phyloP scores from a whole-genome alignment of 2,113 vertebrate genomes.

The Casuarius casuarius region DNA sequence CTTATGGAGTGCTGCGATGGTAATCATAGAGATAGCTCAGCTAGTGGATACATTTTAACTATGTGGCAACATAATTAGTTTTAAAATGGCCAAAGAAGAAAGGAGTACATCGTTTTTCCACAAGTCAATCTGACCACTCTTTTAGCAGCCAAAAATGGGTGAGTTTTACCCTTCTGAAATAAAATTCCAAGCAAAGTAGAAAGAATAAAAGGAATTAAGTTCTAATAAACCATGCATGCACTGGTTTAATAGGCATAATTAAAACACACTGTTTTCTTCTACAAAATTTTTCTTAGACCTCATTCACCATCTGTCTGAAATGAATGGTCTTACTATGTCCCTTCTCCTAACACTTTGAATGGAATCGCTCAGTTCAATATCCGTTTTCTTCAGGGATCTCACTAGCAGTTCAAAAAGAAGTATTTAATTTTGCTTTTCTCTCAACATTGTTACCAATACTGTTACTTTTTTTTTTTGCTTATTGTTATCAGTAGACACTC shows the following conservation, averaged over 20 bases:
- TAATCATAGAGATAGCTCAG: not conserved
- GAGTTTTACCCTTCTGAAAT: not conserved
- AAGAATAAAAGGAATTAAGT: not conserved
- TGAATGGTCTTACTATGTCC: not conserved
- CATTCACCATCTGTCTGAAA: not conserved
- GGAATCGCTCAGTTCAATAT: not conserved
- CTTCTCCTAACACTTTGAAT: not conserved
- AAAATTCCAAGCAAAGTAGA: not conserved
- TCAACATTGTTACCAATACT: not conserved
- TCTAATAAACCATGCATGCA: not conserved
- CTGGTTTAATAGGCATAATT: not conserved
- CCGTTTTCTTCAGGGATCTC: not conserved
- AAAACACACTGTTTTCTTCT: not conserved
- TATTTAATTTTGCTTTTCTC: not conserved
- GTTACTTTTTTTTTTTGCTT: not conserved
- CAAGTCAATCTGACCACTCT: not conserved
- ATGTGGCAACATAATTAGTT: rapidly evolving
- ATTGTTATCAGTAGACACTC: not conserved
- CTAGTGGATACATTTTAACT: not conserved
- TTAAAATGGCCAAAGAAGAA: not conserved
- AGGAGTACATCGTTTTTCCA: not conserved
- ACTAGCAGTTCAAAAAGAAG: not conserved
- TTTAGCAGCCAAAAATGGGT: not conserved
- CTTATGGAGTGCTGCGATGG: rapidly evolving
- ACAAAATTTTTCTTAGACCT: not conserved